Conservation (phyloP, 2,888 invertebrate species). For the Cancer borealis region DNA sequence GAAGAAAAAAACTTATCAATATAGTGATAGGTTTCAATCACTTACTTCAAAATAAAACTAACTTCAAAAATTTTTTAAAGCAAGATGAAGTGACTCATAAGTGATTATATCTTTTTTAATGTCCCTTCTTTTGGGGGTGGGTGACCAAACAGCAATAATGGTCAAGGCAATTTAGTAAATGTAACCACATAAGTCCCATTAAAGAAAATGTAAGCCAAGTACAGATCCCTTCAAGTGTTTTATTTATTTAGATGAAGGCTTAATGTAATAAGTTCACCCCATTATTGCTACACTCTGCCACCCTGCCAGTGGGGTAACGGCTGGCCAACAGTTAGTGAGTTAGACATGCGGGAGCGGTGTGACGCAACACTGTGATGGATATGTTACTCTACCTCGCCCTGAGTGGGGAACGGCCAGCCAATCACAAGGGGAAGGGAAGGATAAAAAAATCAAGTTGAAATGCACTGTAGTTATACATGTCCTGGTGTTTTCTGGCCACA, state of each 20-base stretch:
- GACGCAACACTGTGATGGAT: conserved; percentile 57
- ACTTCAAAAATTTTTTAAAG: background rate
- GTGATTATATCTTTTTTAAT: background rate
- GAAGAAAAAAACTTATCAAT: background rate
- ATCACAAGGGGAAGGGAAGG: conserved; percentile 63
- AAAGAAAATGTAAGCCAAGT: background rate
- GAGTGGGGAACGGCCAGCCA: conserved; percentile 74
- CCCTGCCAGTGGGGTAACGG: conserved; percentile 67
- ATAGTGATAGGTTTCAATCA: background rate
- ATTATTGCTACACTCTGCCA: conserved; percentile 58
- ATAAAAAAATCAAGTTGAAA: conserved; percentile 70
- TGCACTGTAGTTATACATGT: conserved; percentile 45
- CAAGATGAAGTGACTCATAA: background rate
- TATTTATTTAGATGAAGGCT: background rate
- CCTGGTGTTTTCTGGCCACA: conserved; percentile 48
- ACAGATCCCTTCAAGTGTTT: background rate
- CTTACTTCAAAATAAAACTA: background rate
- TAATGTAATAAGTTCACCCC: conserved; percentile 9
- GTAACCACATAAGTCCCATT: background rate
- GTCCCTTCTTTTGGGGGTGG: conserved; percentile 41
- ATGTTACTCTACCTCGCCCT: conserved; percentile 73
- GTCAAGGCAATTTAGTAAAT: background rate
- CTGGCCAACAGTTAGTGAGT: conserved; percentile 72
- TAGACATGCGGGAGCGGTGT: conserved; percentile 55
- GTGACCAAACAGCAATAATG: conserved; percentile 62